Base-by-base conservation (phyloP, 2,113 vertebrate species). In the Promerops cafer region DNA sequence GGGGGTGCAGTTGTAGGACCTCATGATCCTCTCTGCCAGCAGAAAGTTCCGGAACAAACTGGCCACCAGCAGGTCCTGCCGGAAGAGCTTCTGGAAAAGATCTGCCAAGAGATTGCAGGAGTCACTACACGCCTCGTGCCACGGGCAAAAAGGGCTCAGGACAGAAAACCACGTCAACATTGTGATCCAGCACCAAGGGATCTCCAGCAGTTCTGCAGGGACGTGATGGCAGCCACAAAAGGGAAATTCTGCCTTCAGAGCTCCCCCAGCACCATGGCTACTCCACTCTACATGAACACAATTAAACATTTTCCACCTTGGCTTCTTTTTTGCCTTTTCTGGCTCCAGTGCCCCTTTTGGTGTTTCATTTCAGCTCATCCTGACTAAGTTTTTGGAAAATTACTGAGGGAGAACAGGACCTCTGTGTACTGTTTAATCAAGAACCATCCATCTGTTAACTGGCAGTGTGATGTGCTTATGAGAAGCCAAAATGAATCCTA, bases 61-160 rank as follows among this genome's bases (percentile, higher is more conserved):
- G 87, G 99, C 99, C 87, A 99, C 99, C 33, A 99, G 95, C 93
- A 99, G 98, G 97, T 99, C 99, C 94, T 99, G 99, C 66, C 99
- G 97, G 97, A 99, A 99, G 76, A 99, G 98, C 97, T 99, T 99
- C 98, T 99, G 99, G 97, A 99, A 99, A 27, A 99, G 98, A 97
- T 99, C 99, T 99, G 95, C 54, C 68, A 78, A 82, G 66, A 94
- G 66, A 94, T 2, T 0, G 21, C 65, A 49, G 3, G 11, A 22
- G 6, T 95, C 77, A 94, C 11, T 1, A 21, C 28, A 2, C 0
- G 11, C 57, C n/a, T 14, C 20, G 2, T 76, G 16, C 2, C 11
- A n/a, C 1, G 3, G 0, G 10, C 1, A 28, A 11, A 11, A 23
- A 45, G 18, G 15, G 24, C 2, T 77, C 13, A 3, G 14, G 61